Percentiles rank a stretch among this genome's conserved stretches.
These are phyloP conservation scores for Oreochromis grahami DNA, from an alignment of 2,797 vertebrate genomes.

Conservation along the genomic window DNA sequence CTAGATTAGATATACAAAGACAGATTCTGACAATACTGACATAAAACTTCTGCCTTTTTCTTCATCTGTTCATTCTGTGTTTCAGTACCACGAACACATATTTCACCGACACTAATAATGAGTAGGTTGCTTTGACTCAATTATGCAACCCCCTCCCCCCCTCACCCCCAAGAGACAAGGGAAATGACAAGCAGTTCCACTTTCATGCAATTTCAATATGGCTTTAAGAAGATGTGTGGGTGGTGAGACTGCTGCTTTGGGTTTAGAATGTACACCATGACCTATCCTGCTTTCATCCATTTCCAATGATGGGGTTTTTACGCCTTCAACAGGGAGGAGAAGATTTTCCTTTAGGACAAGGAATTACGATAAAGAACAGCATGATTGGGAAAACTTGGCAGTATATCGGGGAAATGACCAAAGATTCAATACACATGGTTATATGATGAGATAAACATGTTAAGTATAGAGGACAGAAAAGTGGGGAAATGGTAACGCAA, in stretches of 20 bases:
- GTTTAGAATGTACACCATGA: constrained; percentile 67
- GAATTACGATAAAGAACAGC: constrained; percentile 6
- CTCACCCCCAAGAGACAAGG: constrained; percentile 35
- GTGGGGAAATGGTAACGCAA: constrained; percentile 19
- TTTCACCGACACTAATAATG: constrained; percentile 39
- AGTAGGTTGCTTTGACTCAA: constrained; percentile 55
- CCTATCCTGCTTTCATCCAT: constrained; percentile 69
- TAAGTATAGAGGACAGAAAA: constrained; percentile 14
- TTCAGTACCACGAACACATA: neutral
- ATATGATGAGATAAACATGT: constrained; percentile 5
- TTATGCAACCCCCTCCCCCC: constrained; percentile 41
- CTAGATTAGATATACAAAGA: neutral
- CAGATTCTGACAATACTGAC: neutral
- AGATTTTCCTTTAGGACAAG: constrained; percentile 14
- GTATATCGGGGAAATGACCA: neutral
- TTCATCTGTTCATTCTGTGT: constrained; percentile 14
- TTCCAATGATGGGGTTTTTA: constrained; percentile 54
- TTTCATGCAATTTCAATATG: constrained; percentile 72
- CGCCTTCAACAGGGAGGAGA: constrained; percentile 14
- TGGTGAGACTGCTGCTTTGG: constrained; percentile 67
- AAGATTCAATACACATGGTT: neutral
- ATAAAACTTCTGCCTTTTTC: neutral
- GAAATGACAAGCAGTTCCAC: constrained; percentile 64
- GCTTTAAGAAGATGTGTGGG: constrained; percentile 74
- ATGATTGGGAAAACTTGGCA: neutral